Evolutionary conservation across 2,888 invertebrate genomes (phyloP).

Genomic region (Thalpophila matura): DNA sequence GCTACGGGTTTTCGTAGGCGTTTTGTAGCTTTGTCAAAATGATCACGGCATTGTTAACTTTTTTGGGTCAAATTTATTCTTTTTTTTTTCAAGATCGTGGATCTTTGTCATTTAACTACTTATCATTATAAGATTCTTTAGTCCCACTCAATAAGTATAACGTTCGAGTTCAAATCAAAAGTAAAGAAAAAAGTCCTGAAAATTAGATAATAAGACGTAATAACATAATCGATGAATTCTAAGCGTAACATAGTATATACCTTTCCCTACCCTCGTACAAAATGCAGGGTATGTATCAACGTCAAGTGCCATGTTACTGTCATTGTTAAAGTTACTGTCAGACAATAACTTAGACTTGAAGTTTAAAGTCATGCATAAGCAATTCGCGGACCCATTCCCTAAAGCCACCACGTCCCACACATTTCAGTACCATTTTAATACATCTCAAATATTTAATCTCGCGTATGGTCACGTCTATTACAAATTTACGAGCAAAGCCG

Average conservation of each 20-base stretch:
- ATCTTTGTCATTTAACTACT: conserved; percentile 27
- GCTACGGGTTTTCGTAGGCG: conserved; percentile 50
- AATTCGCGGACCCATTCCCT: conserved; percentile 4
- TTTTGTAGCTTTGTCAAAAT: conserved; percentile 53
- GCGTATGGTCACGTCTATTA: conserved; percentile 61
- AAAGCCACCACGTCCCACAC: background rate
- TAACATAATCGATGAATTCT: too few species aligned
- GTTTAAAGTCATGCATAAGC: conserved; percentile 46
- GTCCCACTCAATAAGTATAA: too few species aligned
- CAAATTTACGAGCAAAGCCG: conserved; percentile 61
- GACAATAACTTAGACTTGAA: conserved; percentile 29
- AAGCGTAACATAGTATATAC: too few species aligned
- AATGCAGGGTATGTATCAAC: background rate
- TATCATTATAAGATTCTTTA: conserved; percentile 28
- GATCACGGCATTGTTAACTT: conserved; percentile 50
- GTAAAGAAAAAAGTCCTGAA: background rate
- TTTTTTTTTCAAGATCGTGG: conserved; percentile 31
- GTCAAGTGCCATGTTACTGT: conserved; percentile 15
- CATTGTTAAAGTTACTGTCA: conserved; percentile 11
- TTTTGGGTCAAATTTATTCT: conserved; percentile 38
- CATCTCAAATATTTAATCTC: conserved; percentile 61
- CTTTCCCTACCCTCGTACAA: background rate
- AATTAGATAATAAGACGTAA: too few species aligned
- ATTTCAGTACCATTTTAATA: conserved; percentile 48
- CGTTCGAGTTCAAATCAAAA: too few species aligned